Base-by-base conservation (phyloP, 2,113 vertebrate genomes). In the Rhineura floridana region DNA sequence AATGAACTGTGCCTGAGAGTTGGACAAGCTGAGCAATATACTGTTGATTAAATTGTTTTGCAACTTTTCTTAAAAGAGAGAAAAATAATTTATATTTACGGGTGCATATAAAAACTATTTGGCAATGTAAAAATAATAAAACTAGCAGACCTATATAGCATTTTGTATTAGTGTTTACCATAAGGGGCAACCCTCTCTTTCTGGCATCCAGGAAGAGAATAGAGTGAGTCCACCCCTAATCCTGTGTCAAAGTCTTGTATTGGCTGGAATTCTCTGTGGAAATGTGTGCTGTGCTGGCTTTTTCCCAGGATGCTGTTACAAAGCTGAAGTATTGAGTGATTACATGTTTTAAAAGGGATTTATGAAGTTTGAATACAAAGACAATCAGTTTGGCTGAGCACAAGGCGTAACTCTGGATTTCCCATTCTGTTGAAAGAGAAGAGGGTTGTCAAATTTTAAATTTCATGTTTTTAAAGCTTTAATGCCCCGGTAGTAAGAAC, bases 171-270 rank as follows among this genome's bases (percentile, higher is more conserved):
- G 84, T 84, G 30, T 90, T 85, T 87, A 87, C 90, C 75, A 67
- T 90, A 52, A n/a, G 39, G 83, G 90, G 92, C 90, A 90, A 72
- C 91, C 92, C 89, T 21, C 3, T 90, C 93, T 95, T 96, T 95
- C 96, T 96, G 96, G 96, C 90, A 97, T 95, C 96, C 96, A 96
- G 96, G 95, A 95, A 84, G 93, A 91, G 91, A 87, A 13, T n/a
- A 10, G 13, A 52, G 17, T 6, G 23, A 50, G 2, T 1, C 42
- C 39, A 48, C 19, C 10, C 25, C 11, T 10, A 11, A 2, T n/a
- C 59, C 36, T 59, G 12, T 7, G 17, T 0, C 33, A 0, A n/a
- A 10, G 33, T 39, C 70, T 90, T 81, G 42, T 21, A 7, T 80
- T 46, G 36, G 52, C 78, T 39, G 70, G 81, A 70, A 42, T 33